Percentiles rank a stretch among this genome's conserved stretches.
Conservation (phyloP, 1,140 invertebrate species). For the Agrilus planipennis region DNA sequence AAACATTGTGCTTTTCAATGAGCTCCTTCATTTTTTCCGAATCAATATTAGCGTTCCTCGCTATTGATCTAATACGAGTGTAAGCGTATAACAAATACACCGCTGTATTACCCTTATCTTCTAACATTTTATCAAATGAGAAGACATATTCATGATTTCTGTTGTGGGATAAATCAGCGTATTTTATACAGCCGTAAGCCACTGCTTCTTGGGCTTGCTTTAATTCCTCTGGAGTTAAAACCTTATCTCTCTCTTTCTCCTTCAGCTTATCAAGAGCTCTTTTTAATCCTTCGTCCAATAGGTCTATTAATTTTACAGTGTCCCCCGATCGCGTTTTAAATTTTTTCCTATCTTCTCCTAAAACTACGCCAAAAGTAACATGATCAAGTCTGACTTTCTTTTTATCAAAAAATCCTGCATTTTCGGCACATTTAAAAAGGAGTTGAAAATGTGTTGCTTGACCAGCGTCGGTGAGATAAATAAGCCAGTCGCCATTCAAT, state of each 20-base stretch:
- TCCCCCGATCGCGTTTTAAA: constrained; percentile 98
- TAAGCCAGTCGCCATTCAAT: constrained; percentile 80
- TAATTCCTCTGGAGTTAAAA: constrained; percentile 74
- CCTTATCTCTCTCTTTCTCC: constrained; percentile 85
- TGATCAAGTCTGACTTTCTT: constrained; percentile 65
- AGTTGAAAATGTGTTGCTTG: constrained; percentile 80
- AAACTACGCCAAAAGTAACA: constrained; percentile 91
- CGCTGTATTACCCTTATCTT: constrained; percentile 97
- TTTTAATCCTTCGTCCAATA: constrained; percentile 90
- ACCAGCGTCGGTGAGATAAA: constrained; percentile 93
- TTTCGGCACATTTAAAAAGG: constrained; percentile 57
- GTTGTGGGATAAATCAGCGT: constrained; percentile 93
- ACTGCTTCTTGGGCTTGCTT: constrained; percentile 76
- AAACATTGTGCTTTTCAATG: constrained; percentile 43
- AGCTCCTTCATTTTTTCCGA: constrained; percentile 43
- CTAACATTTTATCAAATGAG: constrained; percentile 98
- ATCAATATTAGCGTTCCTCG: constrained; percentile 60
- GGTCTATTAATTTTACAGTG: constrained; percentile 76
- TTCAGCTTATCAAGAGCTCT: constrained; percentile 73
- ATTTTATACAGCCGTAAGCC: constrained; percentile 98
- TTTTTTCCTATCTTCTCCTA: constrained; percentile 98
- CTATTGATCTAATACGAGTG: constrained; percentile 87
- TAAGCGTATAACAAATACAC: constrained; percentile 95
- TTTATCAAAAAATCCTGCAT: constrained; percentile 56
- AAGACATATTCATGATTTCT: constrained; percentile 93